A percentile compares a stretch with the other conserved stretches of the same genome.
phyloP scores from a whole-genome alignment of 2,797 vertebrate species.

The Chelon auratus region DNA sequence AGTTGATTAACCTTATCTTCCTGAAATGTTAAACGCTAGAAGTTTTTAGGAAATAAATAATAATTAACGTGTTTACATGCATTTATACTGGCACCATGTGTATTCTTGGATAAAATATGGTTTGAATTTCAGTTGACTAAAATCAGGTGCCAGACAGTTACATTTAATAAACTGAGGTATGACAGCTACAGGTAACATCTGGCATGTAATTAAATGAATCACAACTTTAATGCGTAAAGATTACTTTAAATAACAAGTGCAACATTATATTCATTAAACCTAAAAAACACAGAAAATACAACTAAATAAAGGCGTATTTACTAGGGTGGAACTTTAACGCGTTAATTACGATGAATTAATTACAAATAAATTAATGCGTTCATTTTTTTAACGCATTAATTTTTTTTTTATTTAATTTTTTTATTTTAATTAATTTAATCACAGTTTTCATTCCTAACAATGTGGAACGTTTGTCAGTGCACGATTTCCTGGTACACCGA shows the following conservation, averaged over 20 bases:
- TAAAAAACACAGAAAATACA: neutral
- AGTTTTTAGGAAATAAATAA: constrained; percentile 6
- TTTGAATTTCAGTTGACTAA: constrained; percentile 8
- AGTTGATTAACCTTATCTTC: neutral
- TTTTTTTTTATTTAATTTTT: too few species aligned
- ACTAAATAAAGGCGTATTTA: too few species aligned
- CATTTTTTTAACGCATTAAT: too few species aligned
- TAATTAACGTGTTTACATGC: neutral
- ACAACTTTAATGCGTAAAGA: neutral
- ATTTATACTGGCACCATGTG: neutral
- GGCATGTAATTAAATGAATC: neutral
- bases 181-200: neutral
- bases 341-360: too few species aligned
- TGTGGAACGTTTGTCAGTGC: too few species aligned
- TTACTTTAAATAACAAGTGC: neutral
- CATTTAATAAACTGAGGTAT: neutral
- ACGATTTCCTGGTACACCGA: too few species aligned
- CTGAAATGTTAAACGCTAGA: constrained; percentile 12
- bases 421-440: too few species aligned
- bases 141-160: constrained; percentile 10
- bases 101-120: neutral
- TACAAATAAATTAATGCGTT: too few species aligned
- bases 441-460: too few species aligned
- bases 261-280: neutral
- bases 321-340: too few species aligned